Conservation (phyloP, 2,888 invertebrate genomes). For the Spodoptera exigua region DNA sequence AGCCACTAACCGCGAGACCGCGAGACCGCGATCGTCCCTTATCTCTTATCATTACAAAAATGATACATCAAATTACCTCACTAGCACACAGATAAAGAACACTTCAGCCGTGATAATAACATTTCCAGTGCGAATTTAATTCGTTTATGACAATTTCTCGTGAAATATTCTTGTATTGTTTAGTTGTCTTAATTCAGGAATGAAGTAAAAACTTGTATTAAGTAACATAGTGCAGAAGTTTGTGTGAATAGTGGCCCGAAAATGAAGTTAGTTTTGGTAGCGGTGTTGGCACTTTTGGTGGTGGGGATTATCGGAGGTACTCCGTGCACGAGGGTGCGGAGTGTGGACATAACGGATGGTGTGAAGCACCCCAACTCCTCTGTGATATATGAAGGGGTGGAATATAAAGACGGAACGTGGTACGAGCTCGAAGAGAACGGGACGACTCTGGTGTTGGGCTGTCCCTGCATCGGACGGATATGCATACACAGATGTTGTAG, state of each 20-base stretch:
- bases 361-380: constrained; percentile 69
- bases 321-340: constrained; percentile 74
- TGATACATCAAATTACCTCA: constrained; percentile 85
- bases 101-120: constrained; percentile 71
- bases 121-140: constrained; percentile 59
- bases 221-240: constrained; percentile 34
- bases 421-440: constrained; percentile 70
- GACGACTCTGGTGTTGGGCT: constrained; percentile 65
- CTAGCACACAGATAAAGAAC: constrained; percentile 76
- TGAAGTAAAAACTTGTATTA: constrained; percentile 11
- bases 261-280: constrained; percentile 66
- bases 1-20: constrained; percentile 34
- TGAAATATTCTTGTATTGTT: constrained; percentile 13
- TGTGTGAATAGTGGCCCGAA: constrained; percentile 45
- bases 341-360: constrained; percentile 78
- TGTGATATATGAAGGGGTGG: constrained; percentile 71
- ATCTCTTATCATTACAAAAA: constrained; percentile 81
- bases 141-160: constrained; percentile 44
- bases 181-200: constrained; percentile 33
- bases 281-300: constrained; percentile 52
- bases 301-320: constrained; percentile 57
- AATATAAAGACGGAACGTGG: constrained; percentile 73
- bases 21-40: constrained; percentile 54
- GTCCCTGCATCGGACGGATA: constrained; percentile 77
- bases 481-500: constrained; percentile 82